phyloP scores from a whole-genome alignment of 2,888 invertebrate species.

The Cloeon dipterum region DNA sequence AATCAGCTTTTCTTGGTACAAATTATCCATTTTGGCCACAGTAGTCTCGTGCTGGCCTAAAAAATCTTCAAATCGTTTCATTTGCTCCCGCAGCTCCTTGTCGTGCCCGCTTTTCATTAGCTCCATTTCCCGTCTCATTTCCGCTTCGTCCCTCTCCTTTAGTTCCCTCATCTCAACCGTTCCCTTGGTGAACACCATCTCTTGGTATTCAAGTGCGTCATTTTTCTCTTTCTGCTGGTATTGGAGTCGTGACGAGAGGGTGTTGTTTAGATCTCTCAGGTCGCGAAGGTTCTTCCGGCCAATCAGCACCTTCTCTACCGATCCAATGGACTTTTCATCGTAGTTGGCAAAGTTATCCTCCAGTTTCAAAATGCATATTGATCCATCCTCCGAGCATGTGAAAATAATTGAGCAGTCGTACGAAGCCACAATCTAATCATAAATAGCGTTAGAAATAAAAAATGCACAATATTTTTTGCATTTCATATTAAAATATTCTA shows the following conservation, averaged over 20 bases:
- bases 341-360: background rate
- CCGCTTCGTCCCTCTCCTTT: too few relatives aligned
- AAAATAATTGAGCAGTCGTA: too few relatives aligned
- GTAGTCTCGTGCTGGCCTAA: background rate
- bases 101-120: too few relatives aligned
- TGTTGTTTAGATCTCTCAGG: background rate
- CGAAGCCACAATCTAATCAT: too few relatives aligned
- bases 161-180: too few relatives aligned
- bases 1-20: constrained; percentile 1
- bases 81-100: too few relatives aligned
- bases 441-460: too few relatives aligned
- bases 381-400: background rate
- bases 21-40: background rate
- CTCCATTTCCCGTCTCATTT: too few relatives aligned
- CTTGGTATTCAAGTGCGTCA: background rate
- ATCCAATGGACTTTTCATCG: background rate
- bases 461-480: too few relatives aligned
- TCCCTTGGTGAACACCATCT: background rate
- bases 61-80: too few relatives aligned
- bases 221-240: background rate
- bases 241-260: background rate
- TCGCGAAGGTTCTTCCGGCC: background rate
- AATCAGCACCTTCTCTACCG: background rate
- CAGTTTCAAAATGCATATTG: background rate
- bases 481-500: too few relatives aligned